These are phyloP conservation scores for Strigops habroptila DNA, from an alignment of 2,113 vertebrate species.

Conservation along the genomic window DNA sequence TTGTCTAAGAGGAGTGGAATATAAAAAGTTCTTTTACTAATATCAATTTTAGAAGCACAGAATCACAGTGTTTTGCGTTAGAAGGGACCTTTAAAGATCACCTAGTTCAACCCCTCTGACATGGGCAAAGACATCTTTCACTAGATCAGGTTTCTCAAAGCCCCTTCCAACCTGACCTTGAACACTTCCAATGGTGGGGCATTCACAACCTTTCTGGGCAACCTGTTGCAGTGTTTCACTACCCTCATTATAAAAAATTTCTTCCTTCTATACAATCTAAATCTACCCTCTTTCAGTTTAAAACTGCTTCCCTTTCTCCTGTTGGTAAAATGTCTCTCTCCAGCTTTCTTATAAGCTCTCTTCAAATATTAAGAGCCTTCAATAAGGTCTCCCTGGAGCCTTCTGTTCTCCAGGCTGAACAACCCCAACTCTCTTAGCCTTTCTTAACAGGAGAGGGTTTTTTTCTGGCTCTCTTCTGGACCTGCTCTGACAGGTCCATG, in stretches of 20 bases:
- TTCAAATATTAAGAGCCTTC: background rate
- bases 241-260: fast-evolving
- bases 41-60: background rate
- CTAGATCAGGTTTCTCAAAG: background rate
- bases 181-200: background rate
- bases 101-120: fast-evolving
- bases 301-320: background rate
- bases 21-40: background rate
- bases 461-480: background rate
- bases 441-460: background rate
- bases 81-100: background rate
- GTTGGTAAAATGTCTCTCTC: background rate
- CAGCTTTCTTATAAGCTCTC: background rate
- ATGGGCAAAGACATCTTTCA: fast-evolving
- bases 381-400: fast-evolving
- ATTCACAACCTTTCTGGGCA: background rate
- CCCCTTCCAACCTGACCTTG: fast-evolving
- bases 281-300: background rate
- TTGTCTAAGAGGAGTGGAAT: background rate
- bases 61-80: background rate
- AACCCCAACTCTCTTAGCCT: background rate
- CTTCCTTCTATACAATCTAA: background rate
- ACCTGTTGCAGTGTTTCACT: background rate
- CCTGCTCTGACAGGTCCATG: fast-evolving
- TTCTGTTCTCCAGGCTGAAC: background rate